Conservation (phyloP, 2,888 invertebrate genomes). For the Caprella mutica region DNA sequence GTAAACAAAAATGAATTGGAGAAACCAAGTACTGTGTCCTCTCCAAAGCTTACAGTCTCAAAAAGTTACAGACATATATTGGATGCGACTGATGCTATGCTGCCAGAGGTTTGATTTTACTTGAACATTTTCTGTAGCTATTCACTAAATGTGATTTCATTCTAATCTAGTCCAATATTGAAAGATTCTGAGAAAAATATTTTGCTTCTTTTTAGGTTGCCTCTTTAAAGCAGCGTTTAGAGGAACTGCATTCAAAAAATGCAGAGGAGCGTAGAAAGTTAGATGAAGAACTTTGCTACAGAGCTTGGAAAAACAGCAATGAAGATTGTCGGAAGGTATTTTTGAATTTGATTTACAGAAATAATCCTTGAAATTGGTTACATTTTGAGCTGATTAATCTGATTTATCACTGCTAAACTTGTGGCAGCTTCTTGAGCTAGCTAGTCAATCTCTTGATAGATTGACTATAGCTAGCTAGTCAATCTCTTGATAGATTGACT, state of each 20-base stretch:
- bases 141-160: too few species aligned
- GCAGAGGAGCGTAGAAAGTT: slow-evolving; percentile 26
- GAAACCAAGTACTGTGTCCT: too few species aligned
- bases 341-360: background rate
- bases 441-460: background rate
- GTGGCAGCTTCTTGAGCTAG: background rate
- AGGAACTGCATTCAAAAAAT: slow-evolving; percentile 26
- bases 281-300: slow-evolving; percentile 22
- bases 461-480: background rate
- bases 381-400: background rate
- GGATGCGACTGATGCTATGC: too few species aligned
- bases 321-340: slow-evolving; percentile 22
- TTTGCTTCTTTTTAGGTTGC: slow-evolving; percentile 20
- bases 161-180: too few species aligned
- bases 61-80: too few species aligned
- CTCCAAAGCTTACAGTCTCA: too few species aligned
- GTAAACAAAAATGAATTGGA: too few species aligned
- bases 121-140: too few species aligned
- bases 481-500: too few species aligned
- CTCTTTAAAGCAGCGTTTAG: slow-evolving; percentile 20
- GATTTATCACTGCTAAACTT: too few species aligned
- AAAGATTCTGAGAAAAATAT: too few species aligned
- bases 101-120: too few species aligned
- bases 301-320: slow-evolving; percentile 22
- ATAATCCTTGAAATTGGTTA: background rate